A percentile compares a stretch with the other conserved stretches of the same genome.
Conservation (phyloP, 2,113 vertebrate species). For the Myxocyprinus asiaticus region DNA sequence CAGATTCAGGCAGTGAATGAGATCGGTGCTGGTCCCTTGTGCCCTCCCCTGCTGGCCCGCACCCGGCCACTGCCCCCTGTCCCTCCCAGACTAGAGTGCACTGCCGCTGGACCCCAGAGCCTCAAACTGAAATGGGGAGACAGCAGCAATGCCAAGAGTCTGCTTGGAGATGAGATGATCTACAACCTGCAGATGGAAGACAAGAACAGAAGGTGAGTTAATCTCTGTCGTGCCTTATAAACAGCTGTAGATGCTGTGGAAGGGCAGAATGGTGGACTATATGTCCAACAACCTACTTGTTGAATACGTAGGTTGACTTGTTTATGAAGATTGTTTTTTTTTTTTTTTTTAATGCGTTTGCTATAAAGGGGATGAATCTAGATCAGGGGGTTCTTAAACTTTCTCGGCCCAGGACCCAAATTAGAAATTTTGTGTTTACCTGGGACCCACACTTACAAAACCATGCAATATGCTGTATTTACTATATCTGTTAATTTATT, state of each 20-base stretch:
- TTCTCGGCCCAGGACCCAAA: too few relatives aligned
- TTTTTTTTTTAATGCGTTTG: too few relatives aligned
- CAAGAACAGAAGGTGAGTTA: slow-evolving; percentile 85
- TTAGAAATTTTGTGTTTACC: too few relatives aligned
- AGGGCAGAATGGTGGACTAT: too few relatives aligned
- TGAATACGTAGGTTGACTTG: too few relatives aligned
- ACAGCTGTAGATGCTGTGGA: neutral
- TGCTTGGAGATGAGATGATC: slow-evolving; percentile 79
- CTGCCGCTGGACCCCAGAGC: slow-evolving; percentile 92
- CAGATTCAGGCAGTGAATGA: slow-evolving; percentile 93
- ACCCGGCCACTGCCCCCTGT: slow-evolving; percentile 89
- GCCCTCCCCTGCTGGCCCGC: slow-evolving; percentile 82
- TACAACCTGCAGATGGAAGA: slow-evolving; percentile 94
- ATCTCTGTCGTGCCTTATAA: neutral
- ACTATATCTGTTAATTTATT: too few relatives aligned
- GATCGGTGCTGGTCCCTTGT: slow-evolving; percentile 87
- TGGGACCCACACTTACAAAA: too few relatives aligned
- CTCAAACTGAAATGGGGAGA: slow-evolving; percentile 97
- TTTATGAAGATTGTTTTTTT: too few relatives aligned
- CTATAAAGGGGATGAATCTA: too few relatives aligned
- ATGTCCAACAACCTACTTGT: too few relatives aligned
- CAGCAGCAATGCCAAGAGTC: slow-evolving; percentile 72
- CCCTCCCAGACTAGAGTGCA: slow-evolving; percentile 91
- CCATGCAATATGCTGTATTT: too few relatives aligned
- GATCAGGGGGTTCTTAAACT: too few relatives aligned